Conservation (phyloP, 1,140 invertebrate species). For the Cherax destructor region DNA sequence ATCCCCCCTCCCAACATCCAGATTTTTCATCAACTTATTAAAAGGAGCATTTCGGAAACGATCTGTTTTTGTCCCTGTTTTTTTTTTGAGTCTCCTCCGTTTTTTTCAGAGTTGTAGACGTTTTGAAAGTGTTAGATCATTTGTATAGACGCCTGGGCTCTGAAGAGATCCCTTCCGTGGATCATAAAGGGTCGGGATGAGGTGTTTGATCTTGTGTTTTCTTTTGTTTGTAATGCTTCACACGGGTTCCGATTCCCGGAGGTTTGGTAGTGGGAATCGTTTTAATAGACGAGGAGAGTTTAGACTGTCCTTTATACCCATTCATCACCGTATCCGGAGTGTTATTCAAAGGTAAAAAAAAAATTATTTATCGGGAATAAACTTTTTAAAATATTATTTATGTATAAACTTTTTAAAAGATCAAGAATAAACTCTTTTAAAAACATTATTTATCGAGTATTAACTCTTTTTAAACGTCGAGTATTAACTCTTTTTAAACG, state of each 20-base stretch:
- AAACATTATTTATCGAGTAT: background rate
- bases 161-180: background rate
- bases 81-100: background rate
- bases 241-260: slow-evolving; percentile 37
- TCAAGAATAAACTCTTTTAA: background rate
- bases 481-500: background rate
- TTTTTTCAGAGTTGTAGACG: background rate
- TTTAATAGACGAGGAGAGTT: slow-evolving; percentile 1
- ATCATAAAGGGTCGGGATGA: slow-evolving; percentile 36
- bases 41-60: background rate
- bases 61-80: background rate
- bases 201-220: slow-evolving; percentile 45
- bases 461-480: background rate
- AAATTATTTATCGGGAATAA: background rate
- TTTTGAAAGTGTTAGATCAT: background rate
- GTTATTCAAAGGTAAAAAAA: background rate
- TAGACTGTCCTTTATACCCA: background rate
- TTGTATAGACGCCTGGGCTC: background rate
- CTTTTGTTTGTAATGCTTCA: slow-evolving; percentile 50
- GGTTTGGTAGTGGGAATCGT: slow-evolving; percentile 36
- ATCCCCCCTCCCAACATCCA: background rate
- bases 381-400: no score
- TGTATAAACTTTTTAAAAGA: no score
- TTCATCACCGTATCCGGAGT: background rate
- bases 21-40: slow-evolving; percentile 49